Base-by-base conservation (phyloP, 2,113 vertebrate species). In the Candoia aspera region DNA sequence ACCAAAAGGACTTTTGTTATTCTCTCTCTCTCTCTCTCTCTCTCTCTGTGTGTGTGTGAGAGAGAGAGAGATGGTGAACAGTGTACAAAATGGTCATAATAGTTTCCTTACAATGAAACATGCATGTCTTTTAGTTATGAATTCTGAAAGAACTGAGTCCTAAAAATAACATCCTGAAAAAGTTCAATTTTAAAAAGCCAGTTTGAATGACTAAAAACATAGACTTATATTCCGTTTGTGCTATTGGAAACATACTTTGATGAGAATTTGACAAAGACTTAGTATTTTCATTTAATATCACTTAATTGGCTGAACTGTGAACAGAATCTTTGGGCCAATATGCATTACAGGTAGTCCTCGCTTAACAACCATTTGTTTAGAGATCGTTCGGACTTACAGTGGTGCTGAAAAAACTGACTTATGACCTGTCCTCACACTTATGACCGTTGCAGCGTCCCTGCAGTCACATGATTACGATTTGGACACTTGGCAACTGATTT, bases 261-360 rank as follows among this genome's bases (percentile, higher is more conserved):
- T 19, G 9, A 55, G 17, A 55, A 68, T 54, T 60, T 64, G 37
- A 4, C 23, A n/a, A 26, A 68, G 23, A 8, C 4, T 33, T 68
- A 15, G 3, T 84, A 12, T 19, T n/a, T 92, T 58, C 49, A 49
- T 29, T 86, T 46, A 37, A 33, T 10, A 92, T 54, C 49, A 64
- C 46, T 91, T 59, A 79, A 62, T 62, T 91, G 60, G 60, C 92
- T 46, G 42, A 12, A 89, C 92, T 64, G 1, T 17, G 24, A 92
- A 90, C 5, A 46, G n/a, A 79, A 93, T 4, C 55, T 91, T 58
- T 19, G 62, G 90, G 54, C 26, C n/a, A 55, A 29, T 19, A 4
- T 91, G 1, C 6, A 91, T 23, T 42, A 42, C 42, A 42, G 42
- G 42, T 42, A 42, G 42, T 42, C 42, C 42, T 42, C 42, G 3